Conservation (phyloP, 2,113 vertebrate genomes). For the Myrmecophaga tridactyla region DNA sequence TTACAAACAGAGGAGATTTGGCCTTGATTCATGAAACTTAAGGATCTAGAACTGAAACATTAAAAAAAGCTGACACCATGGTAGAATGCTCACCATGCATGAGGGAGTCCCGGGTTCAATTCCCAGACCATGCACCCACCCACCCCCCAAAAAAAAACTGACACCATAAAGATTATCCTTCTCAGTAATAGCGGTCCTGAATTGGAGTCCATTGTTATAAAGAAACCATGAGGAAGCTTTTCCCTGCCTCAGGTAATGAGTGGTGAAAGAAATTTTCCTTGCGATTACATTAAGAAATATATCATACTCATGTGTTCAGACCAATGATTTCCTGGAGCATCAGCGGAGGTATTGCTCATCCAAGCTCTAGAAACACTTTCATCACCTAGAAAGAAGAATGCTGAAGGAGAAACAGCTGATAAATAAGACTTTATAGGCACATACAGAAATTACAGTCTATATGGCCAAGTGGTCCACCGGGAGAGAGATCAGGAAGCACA, state of each 20-base stretch:
- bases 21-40: background rate
- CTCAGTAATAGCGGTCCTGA: too few species aligned
- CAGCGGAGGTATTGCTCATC: accelerated
- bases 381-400: accelerated
- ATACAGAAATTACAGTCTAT: background rate
- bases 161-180: background rate
- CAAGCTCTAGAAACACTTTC: background rate
- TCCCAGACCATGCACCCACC: too few species aligned
- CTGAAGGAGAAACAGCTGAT: background rate
- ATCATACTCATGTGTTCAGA: background rate
- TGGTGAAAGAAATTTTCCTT: background rate
- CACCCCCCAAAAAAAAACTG: background rate
- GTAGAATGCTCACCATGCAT: too few species aligned
- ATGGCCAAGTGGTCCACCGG: background rate
- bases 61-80: background rate
- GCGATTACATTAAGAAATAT: background rate
- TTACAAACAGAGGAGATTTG: background rate
- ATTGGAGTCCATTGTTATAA: background rate
- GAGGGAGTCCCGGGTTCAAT: too few species aligned
- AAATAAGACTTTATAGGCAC: background rate
- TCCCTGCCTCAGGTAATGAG: background rate
- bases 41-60: background rate
- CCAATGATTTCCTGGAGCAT: background rate
- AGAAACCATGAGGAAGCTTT: background rate
- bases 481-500: background rate